A percentile compares a stretch with the other conserved stretches of the same genome.
phyloP scores from a whole-genome alignment of 2,113 vertebrate species.

The Anguilla japonica region DNA sequence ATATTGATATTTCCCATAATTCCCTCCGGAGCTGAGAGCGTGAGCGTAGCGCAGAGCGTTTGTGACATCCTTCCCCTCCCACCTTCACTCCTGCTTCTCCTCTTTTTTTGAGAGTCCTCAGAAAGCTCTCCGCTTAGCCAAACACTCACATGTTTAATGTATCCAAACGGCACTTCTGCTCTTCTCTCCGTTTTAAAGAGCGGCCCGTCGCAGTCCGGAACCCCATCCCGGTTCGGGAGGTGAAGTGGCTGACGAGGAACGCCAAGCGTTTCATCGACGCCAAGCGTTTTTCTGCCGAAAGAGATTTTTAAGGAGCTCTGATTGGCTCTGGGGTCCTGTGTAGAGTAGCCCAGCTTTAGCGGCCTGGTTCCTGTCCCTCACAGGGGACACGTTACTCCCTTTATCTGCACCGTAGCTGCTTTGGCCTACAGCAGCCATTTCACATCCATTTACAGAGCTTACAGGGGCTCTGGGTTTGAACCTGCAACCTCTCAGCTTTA shows the following conservation, averaged over 20 bases:
- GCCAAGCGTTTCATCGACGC: not conserved
- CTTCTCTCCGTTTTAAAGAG: not conserved
- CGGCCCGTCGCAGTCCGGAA: not conserved
- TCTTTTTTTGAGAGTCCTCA: not conserved
- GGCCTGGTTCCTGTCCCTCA: too few relatives aligned
- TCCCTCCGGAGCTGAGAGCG: not conserved
- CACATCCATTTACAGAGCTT: too few relatives aligned
- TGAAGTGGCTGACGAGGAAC: constrained; percentile 6
- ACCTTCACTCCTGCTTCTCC: not conserved
- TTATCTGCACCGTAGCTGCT: not conserved
- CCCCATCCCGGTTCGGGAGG: not conserved
- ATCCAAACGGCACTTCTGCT: not conserved
- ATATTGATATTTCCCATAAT: not conserved
- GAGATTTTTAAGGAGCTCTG: not conserved
- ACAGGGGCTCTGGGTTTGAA: not conserved
- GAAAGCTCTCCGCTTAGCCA: constrained; percentile 4
- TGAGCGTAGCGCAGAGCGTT: not conserved
- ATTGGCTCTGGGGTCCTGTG: not conserved
- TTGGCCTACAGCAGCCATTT: not conserved
- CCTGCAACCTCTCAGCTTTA: not conserved
- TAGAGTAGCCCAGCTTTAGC: too few relatives aligned
- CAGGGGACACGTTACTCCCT: not conserved
- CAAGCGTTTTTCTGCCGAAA: not conserved
- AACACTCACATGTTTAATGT: constrained; percentile 13
- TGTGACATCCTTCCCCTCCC: not conserved